Evolutionary conservation across 2,797 vertebrate genomes (phyloP), one percentile per base, ranked within the genome.

Genomic region (Urophycis tenuis): DNA sequence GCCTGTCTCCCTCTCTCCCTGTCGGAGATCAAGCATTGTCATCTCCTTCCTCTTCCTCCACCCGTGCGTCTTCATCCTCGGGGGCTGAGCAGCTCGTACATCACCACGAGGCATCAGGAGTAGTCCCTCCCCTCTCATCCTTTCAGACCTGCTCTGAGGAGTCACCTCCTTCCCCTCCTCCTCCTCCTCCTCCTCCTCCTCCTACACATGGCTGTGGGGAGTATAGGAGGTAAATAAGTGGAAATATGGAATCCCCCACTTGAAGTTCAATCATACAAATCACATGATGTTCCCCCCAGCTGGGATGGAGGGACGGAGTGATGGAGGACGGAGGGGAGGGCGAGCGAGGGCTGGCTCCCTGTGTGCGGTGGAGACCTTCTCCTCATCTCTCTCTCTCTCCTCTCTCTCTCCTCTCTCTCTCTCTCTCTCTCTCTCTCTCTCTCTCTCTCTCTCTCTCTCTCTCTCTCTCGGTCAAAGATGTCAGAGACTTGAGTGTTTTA

Each of bases 331-430:
- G 39, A 41, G 39, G 39, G 39, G 45, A 22, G 17, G 45, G 45
- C 45, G 45, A 49, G 45, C 19, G 45, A 22, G 45, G 19, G 5
- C 19, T 22, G 6, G 17, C 22, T 19, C 19, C 19, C 45, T 49
- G 17, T 49, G 45, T 49, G 45, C 12, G 45, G 45, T 49, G 5
- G 45, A 49, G 45, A 49, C 45, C 53, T n/a, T n/a, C n/a, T n/a
- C n/a, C n/a, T n/a, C n/a, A n/a, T 60, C 53, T 60, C 53, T 60
- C 53, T 60, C 53, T 60, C 53, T 60, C 22, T 10, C 22, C 53
- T 60, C 53, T 60, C 53, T 60, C 53, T 60, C 53, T 60, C 22
- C n/a, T 60, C 53, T 60, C 53, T 60, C 53, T 60, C 53, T 60
- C 53, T 60, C 22, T 10, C 22, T 60, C 53, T 60, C 53, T 60